Percentiles rank a stretch among this genome's conserved stretches.
phyloP scores from a whole-genome alignment of 2,113 vertebrate species.

The Oxygymnocypris stewartii region DNA sequence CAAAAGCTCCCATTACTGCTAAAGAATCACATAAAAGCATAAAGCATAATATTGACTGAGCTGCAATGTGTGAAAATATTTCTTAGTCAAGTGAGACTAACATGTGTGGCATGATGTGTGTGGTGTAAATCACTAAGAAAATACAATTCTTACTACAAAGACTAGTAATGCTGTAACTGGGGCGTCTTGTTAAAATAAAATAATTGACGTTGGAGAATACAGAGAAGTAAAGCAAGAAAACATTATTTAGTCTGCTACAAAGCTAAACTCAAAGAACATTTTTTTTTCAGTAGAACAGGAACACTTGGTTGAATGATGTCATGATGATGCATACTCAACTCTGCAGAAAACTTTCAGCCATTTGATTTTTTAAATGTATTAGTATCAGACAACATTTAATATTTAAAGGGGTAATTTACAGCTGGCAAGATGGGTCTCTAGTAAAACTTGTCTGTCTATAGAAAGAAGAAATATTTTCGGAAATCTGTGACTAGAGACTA shows the following conservation, averaged over 20 bases:
- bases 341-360: neutral
- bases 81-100: conserved; percentile 7
- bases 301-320: neutral
- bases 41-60: conserved; percentile 21
- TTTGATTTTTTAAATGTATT: too few relatives aligned
- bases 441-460: neutral
- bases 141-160: neutral
- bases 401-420: neutral
- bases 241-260: neutral
- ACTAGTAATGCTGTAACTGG: too few relatives aligned
- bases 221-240: neutral
- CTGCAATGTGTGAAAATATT: conserved; percentile 27
- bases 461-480: neutral
- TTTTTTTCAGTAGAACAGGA: neutral
- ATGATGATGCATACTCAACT: neutral
- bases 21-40: conserved; percentile 6
- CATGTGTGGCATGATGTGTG: neutral
- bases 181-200: too few relatives aligned
- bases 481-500: too few relatives aligned
- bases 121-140: neutral
- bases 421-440: neutral
- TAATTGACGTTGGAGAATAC: neutral
- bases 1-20: neutral
- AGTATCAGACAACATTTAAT: too few relatives aligned
- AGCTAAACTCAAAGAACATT: neutral